Percentiles rank a stretch among this genome's conserved stretches.
Evolutionary conservation across 1,140 invertebrate species (phyloP).

Genomic region (Neelides sp.): DNA sequence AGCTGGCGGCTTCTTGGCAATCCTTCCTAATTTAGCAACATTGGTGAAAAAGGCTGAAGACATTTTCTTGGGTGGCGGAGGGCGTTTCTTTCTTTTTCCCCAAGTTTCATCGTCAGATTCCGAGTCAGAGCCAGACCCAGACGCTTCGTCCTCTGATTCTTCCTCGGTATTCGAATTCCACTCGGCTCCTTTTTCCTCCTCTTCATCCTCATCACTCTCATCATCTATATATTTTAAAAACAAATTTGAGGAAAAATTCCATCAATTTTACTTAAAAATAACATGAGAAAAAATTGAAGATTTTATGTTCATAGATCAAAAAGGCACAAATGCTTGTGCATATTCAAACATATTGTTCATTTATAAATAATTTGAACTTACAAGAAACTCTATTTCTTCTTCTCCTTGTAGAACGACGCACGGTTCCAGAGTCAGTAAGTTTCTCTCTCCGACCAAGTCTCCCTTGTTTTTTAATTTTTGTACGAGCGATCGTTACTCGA

Average conservation of each 20-base stretch:
- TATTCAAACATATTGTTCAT: not conserved
- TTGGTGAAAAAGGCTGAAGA: conserved; percentile 14
- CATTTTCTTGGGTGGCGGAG: not conserved
- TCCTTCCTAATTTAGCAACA: not conserved
- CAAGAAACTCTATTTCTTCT: conserved; percentile 40
- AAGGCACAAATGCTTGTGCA: not conserved
- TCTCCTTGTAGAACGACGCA: conserved; percentile 45
- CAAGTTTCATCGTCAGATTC: conserved; percentile 49
- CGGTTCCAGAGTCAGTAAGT: conserved; percentile 32
- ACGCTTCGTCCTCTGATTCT: conserved; percentile 41
- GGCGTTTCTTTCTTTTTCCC: conserved; percentile 35
- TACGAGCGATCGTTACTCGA: conserved; percentile 33
- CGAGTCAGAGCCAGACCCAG: conserved; percentile 40
- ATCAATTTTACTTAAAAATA: not conserved
- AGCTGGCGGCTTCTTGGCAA: conserved; percentile 7
- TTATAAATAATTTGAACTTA: conserved; percentile 10
- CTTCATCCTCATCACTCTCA: conserved; percentile 43
- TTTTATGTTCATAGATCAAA: conserved; percentile 3
- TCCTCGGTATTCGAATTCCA: conserved; percentile 40
- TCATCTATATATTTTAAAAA: conserved; percentile 36
- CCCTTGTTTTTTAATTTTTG: conserved; percentile 30
- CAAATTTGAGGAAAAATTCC: conserved; percentile 3
- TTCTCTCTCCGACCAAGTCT: conserved; percentile 27
- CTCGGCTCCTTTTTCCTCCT: conserved; percentile 39
- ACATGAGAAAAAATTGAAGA: not conserved